Conservation (phyloP, 35 echinoderm and acorn worm genomes). For the Hemicentrotus pulcherrimus region DNA sequence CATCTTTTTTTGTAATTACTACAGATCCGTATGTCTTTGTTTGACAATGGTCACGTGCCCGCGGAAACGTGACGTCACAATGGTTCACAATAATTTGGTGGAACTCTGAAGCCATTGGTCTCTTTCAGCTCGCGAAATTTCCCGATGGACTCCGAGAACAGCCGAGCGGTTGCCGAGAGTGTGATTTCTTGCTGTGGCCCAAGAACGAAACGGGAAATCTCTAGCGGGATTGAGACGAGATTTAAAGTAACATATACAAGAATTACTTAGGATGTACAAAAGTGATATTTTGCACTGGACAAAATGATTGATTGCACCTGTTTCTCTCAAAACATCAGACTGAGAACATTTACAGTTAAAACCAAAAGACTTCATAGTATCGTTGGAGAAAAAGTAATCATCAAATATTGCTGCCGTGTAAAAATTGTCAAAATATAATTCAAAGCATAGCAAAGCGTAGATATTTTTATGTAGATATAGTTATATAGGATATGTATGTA, state of each 20-base stretch:
- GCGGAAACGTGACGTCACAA: conserved; percentile 42
- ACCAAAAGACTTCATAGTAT: background rate
- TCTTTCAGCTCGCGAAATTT: background rate
- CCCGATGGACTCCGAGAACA: background rate
- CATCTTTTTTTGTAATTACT: background rate
- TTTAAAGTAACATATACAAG: background rate
- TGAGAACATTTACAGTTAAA: background rate
- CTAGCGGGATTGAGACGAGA: background rate
- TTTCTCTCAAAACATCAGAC: background rate
- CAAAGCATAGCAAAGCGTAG: background rate
- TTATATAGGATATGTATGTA: background rate
- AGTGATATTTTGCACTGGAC: background rate
- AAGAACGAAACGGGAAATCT: background rate
- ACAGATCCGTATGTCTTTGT: conserved; percentile 47
- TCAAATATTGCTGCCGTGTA: background rate
- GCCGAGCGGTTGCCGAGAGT: background rate
- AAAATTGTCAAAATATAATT: background rate
- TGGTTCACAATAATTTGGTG: background rate
- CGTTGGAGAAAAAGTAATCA: background rate
- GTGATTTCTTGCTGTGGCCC: background rate
- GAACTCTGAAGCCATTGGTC: background rate
- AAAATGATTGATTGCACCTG: background rate
- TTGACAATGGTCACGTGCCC: conserved; percentile 52
- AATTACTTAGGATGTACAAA: background rate
- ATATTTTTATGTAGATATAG: background rate